These are phyloP conservation scores for Corynorhinus townsendii DNA, from an alignment of 2,113 vertebrate species.

Conservation along the genomic window DNA sequence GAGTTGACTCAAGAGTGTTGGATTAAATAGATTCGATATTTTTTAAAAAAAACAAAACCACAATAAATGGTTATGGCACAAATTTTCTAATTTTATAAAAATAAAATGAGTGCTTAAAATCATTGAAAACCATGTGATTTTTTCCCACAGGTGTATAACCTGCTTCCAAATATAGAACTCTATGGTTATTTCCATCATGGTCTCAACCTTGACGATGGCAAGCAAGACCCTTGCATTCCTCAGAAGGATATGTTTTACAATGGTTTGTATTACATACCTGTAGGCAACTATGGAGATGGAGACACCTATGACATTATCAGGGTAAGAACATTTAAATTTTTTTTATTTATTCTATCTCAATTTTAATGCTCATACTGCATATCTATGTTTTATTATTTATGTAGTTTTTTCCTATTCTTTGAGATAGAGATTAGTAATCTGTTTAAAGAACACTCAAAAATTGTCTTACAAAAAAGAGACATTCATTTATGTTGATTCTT, in stretches of 20 bases:
- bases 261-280: conserved; percentile 77
- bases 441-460: neutral
- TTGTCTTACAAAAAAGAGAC: neutral
- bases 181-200: conserved; percentile 72
- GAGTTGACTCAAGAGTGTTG: neutral
- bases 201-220: conserved; percentile 75
- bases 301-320: conserved; percentile 71
- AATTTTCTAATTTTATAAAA: neutral
- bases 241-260: conserved; percentile 74
- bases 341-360: neutral
- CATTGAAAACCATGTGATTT: neutral
- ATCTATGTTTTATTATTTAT: neutral
- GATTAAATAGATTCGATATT: neutral
- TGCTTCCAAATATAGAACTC: conserved; percentile 6
- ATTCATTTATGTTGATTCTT: neutral
- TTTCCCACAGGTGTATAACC: conserved; percentile 73
- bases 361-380: neutral
- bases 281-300: conserved; percentile 73
- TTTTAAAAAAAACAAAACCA: neutral
- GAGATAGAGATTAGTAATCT: neutral
- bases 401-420: neutral
- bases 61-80: neutral
- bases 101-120: neutral
- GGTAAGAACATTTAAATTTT: conserved; percentile 59
- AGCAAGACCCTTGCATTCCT: conserved; percentile 56